Evolutionary conservation across 92 coral and sea anemone species (phyloP).

Genomic region (Montipora capitata): DNA sequence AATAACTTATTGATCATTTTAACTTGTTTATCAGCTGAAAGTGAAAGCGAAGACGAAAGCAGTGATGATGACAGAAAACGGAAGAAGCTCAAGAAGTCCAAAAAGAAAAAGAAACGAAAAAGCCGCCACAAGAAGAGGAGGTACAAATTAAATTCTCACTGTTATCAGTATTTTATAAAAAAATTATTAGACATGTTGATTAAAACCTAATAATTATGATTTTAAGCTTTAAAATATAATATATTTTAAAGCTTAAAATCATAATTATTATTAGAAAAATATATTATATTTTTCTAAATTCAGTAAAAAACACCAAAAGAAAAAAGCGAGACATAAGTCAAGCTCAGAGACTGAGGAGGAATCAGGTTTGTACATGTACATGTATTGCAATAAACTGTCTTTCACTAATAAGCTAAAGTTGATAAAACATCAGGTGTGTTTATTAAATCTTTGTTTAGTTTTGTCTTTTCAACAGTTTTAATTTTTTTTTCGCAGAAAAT

Average conservation of each 20-base stretch:
- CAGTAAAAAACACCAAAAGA: constrained; percentile 79
- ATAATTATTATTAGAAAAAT: too few species aligned
- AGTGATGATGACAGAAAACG: constrained; percentile 74
- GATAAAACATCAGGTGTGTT: background rate
- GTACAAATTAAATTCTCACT: constrained; percentile 1
- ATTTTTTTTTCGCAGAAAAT: constrained; percentile 11
- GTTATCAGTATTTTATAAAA: too few species aligned
- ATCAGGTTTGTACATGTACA: constrained; percentile 57
- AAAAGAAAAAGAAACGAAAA: constrained; percentile 91
- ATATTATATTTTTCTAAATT: background rate
- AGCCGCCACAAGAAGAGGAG: constrained; percentile 85
- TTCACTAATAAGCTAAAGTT: too few species aligned
- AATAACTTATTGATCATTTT: background rate
- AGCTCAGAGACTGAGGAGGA: constrained; percentile 91
- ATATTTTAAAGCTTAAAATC: too few species aligned
- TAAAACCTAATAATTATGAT: too few species aligned
- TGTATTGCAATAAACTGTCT: background rate
- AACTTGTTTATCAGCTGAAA: constrained; percentile 25
- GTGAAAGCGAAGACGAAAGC: constrained; percentile 87
- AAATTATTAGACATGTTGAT: too few species aligned
- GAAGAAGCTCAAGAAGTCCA: constrained; percentile 84
- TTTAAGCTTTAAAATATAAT: background rate
- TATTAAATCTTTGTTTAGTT: too few species aligned
- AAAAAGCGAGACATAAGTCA: constrained; percentile 66
- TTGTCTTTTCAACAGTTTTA: too few species aligned